phyloP scores from a whole-genome alignment of 1,140 invertebrate genomes.

The Piezodorus guildinii region DNA sequence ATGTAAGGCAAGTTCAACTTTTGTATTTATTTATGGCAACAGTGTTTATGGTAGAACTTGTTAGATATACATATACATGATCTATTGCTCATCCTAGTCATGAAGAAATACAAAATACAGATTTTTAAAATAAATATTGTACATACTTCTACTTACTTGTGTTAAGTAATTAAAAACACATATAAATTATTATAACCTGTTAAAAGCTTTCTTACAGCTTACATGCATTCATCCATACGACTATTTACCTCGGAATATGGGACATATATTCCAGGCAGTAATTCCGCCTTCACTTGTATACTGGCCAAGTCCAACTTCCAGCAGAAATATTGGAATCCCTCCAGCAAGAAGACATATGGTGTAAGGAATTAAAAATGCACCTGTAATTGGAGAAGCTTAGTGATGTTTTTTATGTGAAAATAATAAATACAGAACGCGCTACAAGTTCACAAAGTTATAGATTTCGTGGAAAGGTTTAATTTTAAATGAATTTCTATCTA shows the following conservation, averaged over 20 bases:
- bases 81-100: no score
- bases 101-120: constrained; percentile 20
- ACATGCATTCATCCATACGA: constrained; percentile 10
- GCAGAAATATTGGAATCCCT: constrained; percentile 78
- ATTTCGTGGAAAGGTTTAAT: no score
- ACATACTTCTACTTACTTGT: neutral
- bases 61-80: no score
- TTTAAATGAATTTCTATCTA: no score
- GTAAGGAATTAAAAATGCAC: constrained; percentile 66
- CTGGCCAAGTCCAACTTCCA: constrained; percentile 79
- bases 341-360: constrained; percentile 61
- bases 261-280: constrained; percentile 57
- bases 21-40: no score
- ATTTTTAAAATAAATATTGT: neutral
- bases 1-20: no score
- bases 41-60: no score
- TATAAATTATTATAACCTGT: constrained; percentile 16
- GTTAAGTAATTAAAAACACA: no score
- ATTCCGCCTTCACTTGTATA: constrained; percentile 71
- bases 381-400: constrained; percentile 17
- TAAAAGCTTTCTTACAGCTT: constrained; percentile 23
- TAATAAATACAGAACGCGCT: no score
- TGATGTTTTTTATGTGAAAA: no score
- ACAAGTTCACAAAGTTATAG: no score
- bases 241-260: constrained; percentile 33